These are phyloP conservation scores for Ophioninae sp. DNA, from an alignment of 2,888 invertebrate genomes.

Conservation along the genomic window DNA sequence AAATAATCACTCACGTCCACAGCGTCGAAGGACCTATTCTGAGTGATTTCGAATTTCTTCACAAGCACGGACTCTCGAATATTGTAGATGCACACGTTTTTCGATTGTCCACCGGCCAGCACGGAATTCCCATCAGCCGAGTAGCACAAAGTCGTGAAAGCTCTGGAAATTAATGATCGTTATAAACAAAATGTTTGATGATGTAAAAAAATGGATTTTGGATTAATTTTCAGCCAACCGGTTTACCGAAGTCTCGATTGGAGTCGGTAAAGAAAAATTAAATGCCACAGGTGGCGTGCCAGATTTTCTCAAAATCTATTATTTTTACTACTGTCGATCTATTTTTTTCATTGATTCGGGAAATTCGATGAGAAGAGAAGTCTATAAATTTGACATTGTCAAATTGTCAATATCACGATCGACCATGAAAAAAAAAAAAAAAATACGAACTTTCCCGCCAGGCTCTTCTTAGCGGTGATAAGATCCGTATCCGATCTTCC, in stretches of 20 bases:
- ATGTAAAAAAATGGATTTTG: not conserved
- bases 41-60: slow-evolving; percentile 96
- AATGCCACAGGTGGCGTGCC: too few species aligned
- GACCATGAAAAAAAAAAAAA: not conserved
- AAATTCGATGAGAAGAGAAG: too few species aligned
- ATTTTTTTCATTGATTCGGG: slow-evolving; percentile 38
- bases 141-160: slow-evolving; percentile 95
- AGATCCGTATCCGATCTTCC: slow-evolving; percentile 92
- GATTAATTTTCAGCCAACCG: not conserved
- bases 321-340: too few species aligned
- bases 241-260: too few species aligned
- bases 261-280: too few species aligned
- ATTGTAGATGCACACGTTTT: slow-evolving; percentile 97
- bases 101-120: slow-evolving; percentile 96
- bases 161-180: slow-evolving; percentile 83
- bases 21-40: slow-evolving; percentile 96
- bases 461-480: slow-evolving; percentile 92
- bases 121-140: slow-evolving; percentile 96
- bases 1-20: slow-evolving; percentile 88
- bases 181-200: slow-evolving; percentile 4
- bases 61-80: slow-evolving; percentile 91
- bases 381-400: not conserved
- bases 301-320: too few species aligned
- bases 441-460: slow-evolving; percentile 90
- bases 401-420: too few species aligned